These are phyloP conservation scores for Lagria hirta DNA, from an alignment of 2,888 invertebrate species.

Conservation along the genomic window DNA sequence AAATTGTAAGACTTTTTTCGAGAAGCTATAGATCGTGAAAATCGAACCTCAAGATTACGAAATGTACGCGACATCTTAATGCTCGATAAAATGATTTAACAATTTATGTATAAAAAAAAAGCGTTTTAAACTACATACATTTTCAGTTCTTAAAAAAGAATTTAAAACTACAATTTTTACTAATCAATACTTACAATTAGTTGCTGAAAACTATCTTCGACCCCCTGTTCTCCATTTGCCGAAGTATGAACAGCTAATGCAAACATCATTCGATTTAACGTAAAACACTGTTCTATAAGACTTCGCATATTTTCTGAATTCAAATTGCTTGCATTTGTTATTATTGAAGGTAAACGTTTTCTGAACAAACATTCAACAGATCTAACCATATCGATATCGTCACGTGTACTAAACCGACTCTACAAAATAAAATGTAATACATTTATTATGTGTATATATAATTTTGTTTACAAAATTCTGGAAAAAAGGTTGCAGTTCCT, in stretches of 20 bases:
- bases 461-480: slow-evolving; percentile 52
- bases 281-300: slow-evolving; percentile 42
- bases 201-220: slow-evolving; percentile 50
- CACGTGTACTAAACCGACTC: slow-evolving; percentile 42
- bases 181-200: slow-evolving; percentile 53
- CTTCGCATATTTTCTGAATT: slow-evolving; percentile 38
- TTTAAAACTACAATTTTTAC: slow-evolving; percentile 7
- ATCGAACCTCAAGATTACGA: too few species aligned
- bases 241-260: slow-evolving; percentile 47
- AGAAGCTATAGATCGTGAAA: too few species aligned
- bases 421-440: slow-evolving; percentile 32
- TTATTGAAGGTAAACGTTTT: slow-evolving; percentile 46
- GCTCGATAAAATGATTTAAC: too few species aligned
- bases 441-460: neutral
- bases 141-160: neutral
- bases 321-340: slow-evolving; percentile 39
- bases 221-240: slow-evolving; percentile 50
- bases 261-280: slow-evolving; percentile 42
- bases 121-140: neutral
- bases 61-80: too few species aligned
- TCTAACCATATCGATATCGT: slow-evolving; percentile 49
- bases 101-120: slow-evolving; percentile 1
- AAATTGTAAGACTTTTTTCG: too few species aligned
- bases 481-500: slow-evolving; percentile 53
- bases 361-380: slow-evolving; percentile 47